Conservation (phyloP, 2,113 vertebrate genomes). For the Stomatorhinus ivindoensis region DNA sequence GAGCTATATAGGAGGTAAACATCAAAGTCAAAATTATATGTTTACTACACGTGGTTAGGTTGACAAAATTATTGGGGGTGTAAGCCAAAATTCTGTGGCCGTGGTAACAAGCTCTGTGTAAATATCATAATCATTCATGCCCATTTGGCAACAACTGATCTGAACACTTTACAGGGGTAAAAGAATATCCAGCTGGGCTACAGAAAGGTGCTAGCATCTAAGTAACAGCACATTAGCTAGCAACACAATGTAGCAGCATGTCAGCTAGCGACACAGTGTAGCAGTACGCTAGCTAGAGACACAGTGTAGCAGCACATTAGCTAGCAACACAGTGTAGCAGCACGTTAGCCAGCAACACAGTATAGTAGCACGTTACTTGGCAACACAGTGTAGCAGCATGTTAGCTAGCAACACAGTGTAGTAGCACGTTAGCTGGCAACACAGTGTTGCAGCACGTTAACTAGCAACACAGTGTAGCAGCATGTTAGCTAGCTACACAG, state of each 20-base stretch:
- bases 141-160: slow-evolving; percentile 1
- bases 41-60: background rate
- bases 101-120: background rate
- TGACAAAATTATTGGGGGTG: background rate
- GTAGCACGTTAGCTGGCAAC: too few relatives aligned
- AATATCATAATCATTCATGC: background rate
- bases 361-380: too few relatives aligned
- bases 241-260: background rate
- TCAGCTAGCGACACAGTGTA: too few relatives aligned
- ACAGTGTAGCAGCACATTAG: too few relatives aligned
- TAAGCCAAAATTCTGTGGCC: background rate
- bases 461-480: background rate
- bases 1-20: background rate
- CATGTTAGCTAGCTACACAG: too few relatives aligned
- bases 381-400: too few relatives aligned
- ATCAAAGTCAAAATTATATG: background rate
- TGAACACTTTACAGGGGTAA: background rate
- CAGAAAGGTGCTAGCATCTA: background rate
- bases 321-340: too few relatives aligned
- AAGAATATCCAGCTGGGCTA: background rate
- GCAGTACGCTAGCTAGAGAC: too few relatives aligned
- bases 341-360: too few relatives aligned
- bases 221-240: background rate
- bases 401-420: too few relatives aligned
- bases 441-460: too few relatives aligned